Evolutionary conservation across 2,888 invertebrate species (phyloP).

Genomic region (Zootermopsis nevadensis): DNA sequence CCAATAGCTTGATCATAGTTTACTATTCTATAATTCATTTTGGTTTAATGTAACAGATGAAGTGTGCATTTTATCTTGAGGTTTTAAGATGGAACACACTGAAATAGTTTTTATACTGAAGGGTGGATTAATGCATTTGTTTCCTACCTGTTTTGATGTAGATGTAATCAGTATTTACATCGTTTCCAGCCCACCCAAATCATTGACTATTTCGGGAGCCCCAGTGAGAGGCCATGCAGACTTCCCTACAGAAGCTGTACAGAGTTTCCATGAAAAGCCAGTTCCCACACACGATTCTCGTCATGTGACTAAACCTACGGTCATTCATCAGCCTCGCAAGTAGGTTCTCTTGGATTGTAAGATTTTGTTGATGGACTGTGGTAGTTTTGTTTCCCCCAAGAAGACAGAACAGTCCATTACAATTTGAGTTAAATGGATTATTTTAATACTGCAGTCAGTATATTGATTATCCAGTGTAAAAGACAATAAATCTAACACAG

Average conservation of each 20-base stretch:
- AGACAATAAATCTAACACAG: neutral
- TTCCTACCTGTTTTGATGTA: no score
- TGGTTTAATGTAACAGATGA: no score
- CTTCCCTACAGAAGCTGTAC: constrained; percentile 89
- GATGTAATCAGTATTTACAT: neutral
- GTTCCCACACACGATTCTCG: constrained; percentile 73
- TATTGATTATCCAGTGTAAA: constrained; percentile 13
- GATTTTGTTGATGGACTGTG: neutral
- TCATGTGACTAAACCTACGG: constrained; percentile 63
- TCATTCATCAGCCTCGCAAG: constrained; percentile 92
- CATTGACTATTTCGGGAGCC: constrained; percentile 80
- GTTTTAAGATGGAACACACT: no score
- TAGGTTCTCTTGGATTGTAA: constrained; percentile 62
- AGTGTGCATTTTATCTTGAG: no score
- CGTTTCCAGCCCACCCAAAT: constrained; percentile 76
- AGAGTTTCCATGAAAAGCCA: constrained; percentile 83
- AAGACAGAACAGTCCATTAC: neutral
- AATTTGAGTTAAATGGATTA: neutral
- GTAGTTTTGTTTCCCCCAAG: neutral
- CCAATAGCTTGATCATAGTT: no score
- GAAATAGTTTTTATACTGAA: no score
- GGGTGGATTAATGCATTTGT: no score
- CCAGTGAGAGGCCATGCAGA: constrained; percentile 86
- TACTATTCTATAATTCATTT: no score
- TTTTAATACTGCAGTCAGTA: neutral